Conservation (phyloP, 2,888 invertebrate species). For the Cheilosia scutellata region DNA sequence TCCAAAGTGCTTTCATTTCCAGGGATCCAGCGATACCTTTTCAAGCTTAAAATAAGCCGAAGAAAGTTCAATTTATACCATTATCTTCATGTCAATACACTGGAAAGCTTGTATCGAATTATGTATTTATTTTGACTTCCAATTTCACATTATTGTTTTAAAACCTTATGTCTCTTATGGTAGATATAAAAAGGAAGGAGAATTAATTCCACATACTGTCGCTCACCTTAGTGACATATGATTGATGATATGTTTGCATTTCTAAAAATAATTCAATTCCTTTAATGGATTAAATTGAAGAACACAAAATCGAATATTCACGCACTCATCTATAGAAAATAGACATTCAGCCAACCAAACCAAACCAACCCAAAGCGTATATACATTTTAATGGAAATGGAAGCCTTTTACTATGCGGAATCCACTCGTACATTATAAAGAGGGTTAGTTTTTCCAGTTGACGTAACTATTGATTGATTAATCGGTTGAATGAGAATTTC, state of each 20-base stretch:
- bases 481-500: slow-evolving; percentile 53
- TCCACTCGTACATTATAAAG: slow-evolving; percentile 2
- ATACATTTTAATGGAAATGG: slow-evolving; percentile 46
- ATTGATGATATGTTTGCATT: slow-evolving; percentile 73
- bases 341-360: slow-evolving; percentile 31
- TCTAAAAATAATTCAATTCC: slow-evolving; percentile 72
- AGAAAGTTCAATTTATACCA: no score
- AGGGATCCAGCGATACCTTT: no score
- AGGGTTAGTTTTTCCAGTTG: slow-evolving; percentile 66
- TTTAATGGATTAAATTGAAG: slow-evolving; percentile 75
- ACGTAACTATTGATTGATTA: slow-evolving; percentile 74
- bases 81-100: no score
- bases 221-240: slow-evolving; percentile 68
- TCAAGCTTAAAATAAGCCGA: no score
- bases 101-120: no score
- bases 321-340: slow-evolving; percentile 62
- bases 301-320: slow-evolving; percentile 57
- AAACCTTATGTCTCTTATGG: not conserved
- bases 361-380: not conserved
- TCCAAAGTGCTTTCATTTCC: no score
- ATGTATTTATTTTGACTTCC: not conserved
- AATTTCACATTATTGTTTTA: not conserved
- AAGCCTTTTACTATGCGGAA: slow-evolving; percentile 40
- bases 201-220: slow-evolving; percentile 26
- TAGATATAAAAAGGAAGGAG: not conserved